Percentiles rank a stretch among this genome's conserved stretches.
phyloP scores from a whole-genome alignment of 1,140 invertebrate species.

The Heliconius hermathena region DNA sequence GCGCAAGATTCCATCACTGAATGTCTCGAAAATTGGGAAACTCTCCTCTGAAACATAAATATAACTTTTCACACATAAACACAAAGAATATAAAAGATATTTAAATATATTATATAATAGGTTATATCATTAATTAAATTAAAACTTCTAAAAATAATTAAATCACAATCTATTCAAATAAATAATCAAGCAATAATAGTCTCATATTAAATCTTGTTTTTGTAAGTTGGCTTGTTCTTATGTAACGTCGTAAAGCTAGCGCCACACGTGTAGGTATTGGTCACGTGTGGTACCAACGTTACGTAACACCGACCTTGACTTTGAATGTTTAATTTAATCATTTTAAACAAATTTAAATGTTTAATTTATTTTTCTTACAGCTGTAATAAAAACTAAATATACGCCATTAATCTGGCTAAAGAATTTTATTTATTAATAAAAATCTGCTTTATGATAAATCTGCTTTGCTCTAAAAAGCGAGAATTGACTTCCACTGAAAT shows the following conservation, averaged over 20 bases:
- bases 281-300: not conserved
- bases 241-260: not conserved
- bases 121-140: not conserved
- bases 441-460: no score
- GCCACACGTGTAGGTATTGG: not conserved
- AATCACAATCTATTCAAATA: not conserved
- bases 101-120: no score
- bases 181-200: not conserved
- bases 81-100: no score
- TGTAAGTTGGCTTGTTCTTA: not conserved
- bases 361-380: not conserved
- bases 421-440: no score
- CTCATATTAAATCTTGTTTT: conserved; percentile 3
- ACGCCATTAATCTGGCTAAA: no score
- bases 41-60: no score
- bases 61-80: no score
- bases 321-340: not conserved
- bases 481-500: no score
- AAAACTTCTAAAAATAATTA: not conserved
- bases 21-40: no score
- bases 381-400: no score
- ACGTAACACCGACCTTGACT: not conserved
- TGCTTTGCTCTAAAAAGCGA: no score
- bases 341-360: not conserved
- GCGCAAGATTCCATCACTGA: no score